Percentiles rank a stretch among this genome's conserved stretches.
Evolutionary conservation across 1,140 invertebrate genomes (phyloP).

Genomic region (Pemphigus obesinymphae): DNA sequence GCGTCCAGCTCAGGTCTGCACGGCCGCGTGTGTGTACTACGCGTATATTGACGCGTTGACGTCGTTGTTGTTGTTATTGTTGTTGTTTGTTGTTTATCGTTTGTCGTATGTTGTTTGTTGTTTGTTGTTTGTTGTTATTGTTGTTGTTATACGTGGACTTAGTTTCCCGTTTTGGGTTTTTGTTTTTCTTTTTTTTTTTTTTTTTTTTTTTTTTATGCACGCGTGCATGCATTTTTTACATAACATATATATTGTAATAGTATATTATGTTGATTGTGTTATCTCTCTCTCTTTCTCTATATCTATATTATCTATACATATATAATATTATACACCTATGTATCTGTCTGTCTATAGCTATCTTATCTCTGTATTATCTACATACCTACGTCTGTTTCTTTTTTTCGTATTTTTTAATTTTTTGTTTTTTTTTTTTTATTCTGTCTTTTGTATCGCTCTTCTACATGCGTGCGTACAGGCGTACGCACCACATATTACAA

Average conservation of each 20-base stretch:
- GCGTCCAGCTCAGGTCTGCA: slow-evolving; percentile 52
- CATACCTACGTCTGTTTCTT: too few relatives aligned
- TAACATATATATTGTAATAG: neutral
- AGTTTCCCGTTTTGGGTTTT: neutral
- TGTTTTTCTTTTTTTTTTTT: too few relatives aligned
- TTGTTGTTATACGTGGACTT: neutral
- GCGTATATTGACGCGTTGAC: too few relatives aligned
- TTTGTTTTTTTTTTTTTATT: too few relatives aligned
- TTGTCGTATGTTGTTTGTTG: neutral
- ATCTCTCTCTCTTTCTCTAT: neutral
- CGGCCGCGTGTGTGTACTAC: neutral
- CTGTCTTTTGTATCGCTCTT: too few relatives aligned
- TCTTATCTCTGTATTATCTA: neutral
- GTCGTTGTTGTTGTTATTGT: neutral
- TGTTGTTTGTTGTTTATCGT: neutral
- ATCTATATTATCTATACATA: neutral
- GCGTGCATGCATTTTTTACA: neutral
- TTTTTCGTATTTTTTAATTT: too few relatives aligned
- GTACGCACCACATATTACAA: too few relatives aligned
- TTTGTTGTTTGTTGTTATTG: neutral
- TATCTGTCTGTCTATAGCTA: neutral
- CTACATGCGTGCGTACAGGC: too few relatives aligned
- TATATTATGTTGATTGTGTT: neutral
- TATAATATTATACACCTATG: too few relatives aligned
- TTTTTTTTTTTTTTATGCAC: too few relatives aligned